Evolutionary conservation across 2,797 vertebrate genomes (phyloP).

Genomic region (Oceanodroma leucorhoa): DNA sequence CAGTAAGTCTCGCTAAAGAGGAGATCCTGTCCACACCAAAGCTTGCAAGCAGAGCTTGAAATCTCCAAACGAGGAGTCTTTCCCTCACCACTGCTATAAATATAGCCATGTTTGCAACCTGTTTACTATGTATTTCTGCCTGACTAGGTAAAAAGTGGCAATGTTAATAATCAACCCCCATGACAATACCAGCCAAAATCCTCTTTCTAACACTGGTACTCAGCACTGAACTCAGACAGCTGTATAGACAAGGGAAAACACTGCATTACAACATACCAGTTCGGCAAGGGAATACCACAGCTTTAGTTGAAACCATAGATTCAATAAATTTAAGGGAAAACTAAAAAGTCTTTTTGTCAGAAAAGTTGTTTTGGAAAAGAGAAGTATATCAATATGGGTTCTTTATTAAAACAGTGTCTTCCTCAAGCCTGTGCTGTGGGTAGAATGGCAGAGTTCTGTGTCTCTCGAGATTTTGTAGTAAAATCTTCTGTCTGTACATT

Average conservation of each 20-base stretch:
- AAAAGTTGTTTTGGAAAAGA: neutral
- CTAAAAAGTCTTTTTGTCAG: neutral
- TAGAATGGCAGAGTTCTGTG: neutral
- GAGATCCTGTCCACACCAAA: neutral
- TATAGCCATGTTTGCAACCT: neutral
- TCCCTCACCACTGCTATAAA: neutral
- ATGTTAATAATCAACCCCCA: neutral
- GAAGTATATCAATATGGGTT: rapidly evolving
- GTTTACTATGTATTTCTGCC: neutral
- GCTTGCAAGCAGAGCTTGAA: neutral
- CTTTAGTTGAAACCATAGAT: neutral
- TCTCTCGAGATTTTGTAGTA: neutral
- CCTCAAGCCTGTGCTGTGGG: neutral
- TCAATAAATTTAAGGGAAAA: neutral
- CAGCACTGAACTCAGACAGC: neutral
- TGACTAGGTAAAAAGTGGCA: neutral
- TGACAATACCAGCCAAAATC: neutral
- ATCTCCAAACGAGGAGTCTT: neutral
- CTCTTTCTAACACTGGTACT: neutral
- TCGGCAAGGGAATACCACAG: neutral
- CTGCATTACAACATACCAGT: neutral
- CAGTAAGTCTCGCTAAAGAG: neutral
- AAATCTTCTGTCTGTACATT: neutral
- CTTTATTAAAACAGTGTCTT: neutral
- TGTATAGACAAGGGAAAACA: neutral